Conservation (phyloP, 2,888 invertebrate genomes). For the Andrena praecox region DNA sequence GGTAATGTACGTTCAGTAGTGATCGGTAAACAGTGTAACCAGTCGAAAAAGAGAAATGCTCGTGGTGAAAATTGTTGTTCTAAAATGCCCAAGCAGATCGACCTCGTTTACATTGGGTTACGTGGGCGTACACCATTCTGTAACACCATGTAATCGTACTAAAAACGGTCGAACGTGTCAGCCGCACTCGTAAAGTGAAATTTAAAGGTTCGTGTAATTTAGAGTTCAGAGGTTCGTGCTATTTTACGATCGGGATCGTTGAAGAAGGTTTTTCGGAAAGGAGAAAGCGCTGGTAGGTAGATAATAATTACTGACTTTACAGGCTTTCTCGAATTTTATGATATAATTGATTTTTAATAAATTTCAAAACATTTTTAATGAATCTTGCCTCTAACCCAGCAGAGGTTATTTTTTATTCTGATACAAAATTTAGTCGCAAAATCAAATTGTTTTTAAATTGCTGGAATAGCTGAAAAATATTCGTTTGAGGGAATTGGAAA, state of each 20-base stretch:
- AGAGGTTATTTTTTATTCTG: too few relatives aligned
- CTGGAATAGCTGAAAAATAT: too few relatives aligned
- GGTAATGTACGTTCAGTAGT: background rate
- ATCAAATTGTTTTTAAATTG: too few relatives aligned
- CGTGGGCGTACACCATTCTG: slow-evolving; percentile 21
- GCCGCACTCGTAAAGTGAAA: slow-evolving; percentile 25
- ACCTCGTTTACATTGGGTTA: background rate
- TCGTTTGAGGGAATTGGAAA: too few relatives aligned
- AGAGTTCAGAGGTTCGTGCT: background rate
- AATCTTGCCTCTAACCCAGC: too few relatives aligned
- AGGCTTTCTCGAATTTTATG: background rate
- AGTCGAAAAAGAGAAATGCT: background rate
- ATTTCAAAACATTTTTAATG: too few relatives aligned
- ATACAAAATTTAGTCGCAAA: too few relatives aligned
- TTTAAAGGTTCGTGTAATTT: slow-evolving; percentile 14
- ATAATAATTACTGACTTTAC: too few relatives aligned
- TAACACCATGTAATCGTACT: slow-evolving; percentile 9
- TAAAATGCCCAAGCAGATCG: background rate
- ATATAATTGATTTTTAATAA: too few relatives aligned
- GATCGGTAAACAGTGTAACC: background rate
- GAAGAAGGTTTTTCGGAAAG: slow-evolving; percentile 30
- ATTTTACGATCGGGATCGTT: slow-evolving; percentile 17
- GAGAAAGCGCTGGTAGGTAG: slow-evolving; percentile 22
- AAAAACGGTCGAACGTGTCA: slow-evolving; percentile 20
- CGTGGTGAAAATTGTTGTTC: slow-evolving; percentile 1